A percentile compares a stretch with the other conserved stretches of the same genome.
phyloP scores from a whole-genome alignment of 2,888 invertebrate species.

The Ypsolopha sequella region DNA sequence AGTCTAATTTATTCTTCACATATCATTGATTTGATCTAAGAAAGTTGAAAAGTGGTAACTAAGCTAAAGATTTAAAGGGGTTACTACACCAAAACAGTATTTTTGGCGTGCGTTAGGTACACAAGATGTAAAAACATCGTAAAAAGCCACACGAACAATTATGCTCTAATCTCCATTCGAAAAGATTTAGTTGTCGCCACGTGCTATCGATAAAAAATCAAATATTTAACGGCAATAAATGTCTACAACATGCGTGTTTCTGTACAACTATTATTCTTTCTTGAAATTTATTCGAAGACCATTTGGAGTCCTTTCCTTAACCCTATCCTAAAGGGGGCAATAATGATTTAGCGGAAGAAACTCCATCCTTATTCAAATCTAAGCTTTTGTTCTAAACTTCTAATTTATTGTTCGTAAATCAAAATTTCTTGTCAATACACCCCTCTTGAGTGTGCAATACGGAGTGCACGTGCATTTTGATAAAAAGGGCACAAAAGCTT shows the following conservation, averaged over 20 bases:
- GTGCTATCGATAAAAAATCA: conserved; percentile 40
- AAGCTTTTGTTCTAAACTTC: not conserved
- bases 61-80: conserved; percentile 9
- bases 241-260: not conserved
- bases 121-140: conserved; percentile 50
- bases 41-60: no score
- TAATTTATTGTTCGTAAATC: not conserved
- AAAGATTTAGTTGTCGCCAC: conserved; percentile 28
- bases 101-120: not conserved
- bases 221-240: conserved; percentile 16
- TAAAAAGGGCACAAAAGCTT: no score
- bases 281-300: not conserved
- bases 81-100: not conserved
- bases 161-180: conserved; percentile 14
- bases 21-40: no score
- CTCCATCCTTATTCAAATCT: not conserved
- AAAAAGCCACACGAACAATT: conserved; percentile 16
- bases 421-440: not conserved
- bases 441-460: not conserved
- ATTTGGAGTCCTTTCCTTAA: not conserved
- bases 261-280: not conserved
- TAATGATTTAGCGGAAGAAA: not conserved
- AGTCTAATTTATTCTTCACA: no score
- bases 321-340: not conserved
- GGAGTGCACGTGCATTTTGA: conserved; percentile 2